These are phyloP conservation scores for Leptopilina syphax DNA, from an alignment of 2,888 invertebrate genomes.

Conservation along the genomic window DNA sequence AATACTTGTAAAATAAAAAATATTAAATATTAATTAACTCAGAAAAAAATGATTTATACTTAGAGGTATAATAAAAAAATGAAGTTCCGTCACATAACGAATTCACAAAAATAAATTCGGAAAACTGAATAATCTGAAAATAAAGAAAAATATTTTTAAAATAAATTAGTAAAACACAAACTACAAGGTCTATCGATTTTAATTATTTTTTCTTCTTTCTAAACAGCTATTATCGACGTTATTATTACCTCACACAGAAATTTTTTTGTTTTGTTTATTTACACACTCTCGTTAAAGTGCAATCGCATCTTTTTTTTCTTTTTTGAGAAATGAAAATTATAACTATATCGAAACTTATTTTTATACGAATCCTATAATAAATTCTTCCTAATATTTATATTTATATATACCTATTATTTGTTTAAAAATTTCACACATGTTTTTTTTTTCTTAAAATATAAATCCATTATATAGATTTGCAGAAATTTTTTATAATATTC, in stretches of 20 bases:
- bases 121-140: neutral
- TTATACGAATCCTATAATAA: conserved; percentile 1
- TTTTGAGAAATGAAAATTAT: conserved; percentile 27
- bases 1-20: too few species aligned
- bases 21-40: too few species aligned
- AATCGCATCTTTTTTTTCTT: conserved; percentile 10
- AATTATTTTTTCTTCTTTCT: conserved; percentile 20
- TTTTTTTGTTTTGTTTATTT: neutral
- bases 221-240: conserved; percentile 34
- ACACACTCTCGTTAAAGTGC: conserved; percentile 30
- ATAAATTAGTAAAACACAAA: conserved; percentile 17
- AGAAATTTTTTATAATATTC: neutral
- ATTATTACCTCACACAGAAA: conserved; percentile 32
- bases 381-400: neutral
- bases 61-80: too few species aligned
- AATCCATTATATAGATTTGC: conserved; percentile 19
- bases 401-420: neutral
- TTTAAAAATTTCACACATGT: conserved; percentile 19
- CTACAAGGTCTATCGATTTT: conserved; percentile 41
- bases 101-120: too few species aligned
- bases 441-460: conserved; percentile 12
- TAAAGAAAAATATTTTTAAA: neutral
- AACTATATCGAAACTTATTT: conserved; percentile 33
- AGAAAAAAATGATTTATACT: too few species aligned
- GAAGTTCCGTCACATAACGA: too few species aligned